A percentile compares a stretch with the other conserved stretches of the same genome.
phyloP scores from a whole-genome alignment of 2,888 invertebrate species.

The Tipula helvola region DNA sequence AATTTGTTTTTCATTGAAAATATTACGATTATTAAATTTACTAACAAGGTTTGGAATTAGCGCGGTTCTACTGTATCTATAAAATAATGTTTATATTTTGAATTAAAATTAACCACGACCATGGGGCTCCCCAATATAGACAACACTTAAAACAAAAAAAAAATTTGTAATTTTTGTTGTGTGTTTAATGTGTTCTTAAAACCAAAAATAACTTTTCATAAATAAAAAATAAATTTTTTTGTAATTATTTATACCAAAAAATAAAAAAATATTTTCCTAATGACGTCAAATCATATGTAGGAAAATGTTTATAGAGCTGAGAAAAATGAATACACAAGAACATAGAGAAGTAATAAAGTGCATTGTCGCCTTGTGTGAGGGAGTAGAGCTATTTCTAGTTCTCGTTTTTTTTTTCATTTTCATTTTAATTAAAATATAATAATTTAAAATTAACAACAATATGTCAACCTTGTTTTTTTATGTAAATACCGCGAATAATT shows the following conservation, averaged over 20 bases:
- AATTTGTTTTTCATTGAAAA: neutral
- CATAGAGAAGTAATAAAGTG: neutral
- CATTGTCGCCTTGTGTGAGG: neutral
- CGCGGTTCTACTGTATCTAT: neutral
- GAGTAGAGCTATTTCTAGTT: neutral
- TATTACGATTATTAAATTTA: neutral
- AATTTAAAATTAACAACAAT: neutral
- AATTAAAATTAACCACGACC: constrained; percentile 4
- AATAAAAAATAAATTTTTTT: neutral
- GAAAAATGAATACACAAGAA: neutral
- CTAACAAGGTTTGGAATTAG: neutral
- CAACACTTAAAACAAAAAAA: neutral
- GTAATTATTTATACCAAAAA: neutral
- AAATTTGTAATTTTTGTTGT: neutral
- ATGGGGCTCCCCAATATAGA: neutral
- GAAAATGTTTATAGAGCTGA: neutral
- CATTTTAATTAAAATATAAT: neutral
- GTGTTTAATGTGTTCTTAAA: constrained; percentile 4
- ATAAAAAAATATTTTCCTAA: neutral
- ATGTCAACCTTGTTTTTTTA: neutral
- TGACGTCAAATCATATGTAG: neutral
- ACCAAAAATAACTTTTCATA: neutral
- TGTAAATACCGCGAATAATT: neutral
- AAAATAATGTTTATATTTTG: neutral
- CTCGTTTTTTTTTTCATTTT: neutral